Evolutionary conservation across 2,888 invertebrate species (phyloP), one percentile per base, ranked within the genome.

Genomic region (Halocaridina rubra): DNA sequence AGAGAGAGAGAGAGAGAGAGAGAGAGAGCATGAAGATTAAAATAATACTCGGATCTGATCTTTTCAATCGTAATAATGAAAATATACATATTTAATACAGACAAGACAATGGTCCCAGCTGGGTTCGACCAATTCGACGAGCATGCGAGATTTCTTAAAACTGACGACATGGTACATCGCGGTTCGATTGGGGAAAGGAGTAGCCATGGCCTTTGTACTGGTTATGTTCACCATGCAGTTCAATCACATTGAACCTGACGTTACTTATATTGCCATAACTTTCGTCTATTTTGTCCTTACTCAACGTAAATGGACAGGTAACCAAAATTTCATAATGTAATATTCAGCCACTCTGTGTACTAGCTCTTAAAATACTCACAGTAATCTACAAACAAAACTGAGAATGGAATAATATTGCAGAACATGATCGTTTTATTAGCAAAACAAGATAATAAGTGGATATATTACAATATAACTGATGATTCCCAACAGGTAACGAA

Each of bases 151-250:
- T 92, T 96, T 95, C 91, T 93, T 97, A 24, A 88, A 90, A 8
- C 89, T 89, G 7, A 64, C 78, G 86, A 94, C 97, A 57, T 93
- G 96, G 90, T 96, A 96, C n/a, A 95, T 96, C 5, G 94, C 96
- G 86, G 96, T 96, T 13, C 96, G 95, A 7, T 92, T 98, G 59
- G 98, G 97, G 91, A 93, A 98, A 79, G 97, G 97, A 91, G 97
- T 98, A 3, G 94, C 95, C 89, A 96, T 96, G 3, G 93, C 95
- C 27, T 94, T 97, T 69, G 95, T 95, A 33, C 91, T 95, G 74
- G 92, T 95, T 81, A 94, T 95, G 39, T 95, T 96, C 74, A 93
- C 94, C 89, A 91, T 96, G 61, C 95, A 96, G 90, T 89, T 89
- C 78, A 86, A 89, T 71, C 86, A 89, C 76, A 79, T 89, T 19